These are phyloP conservation scores for Scolanthus callimorphus DNA, from an alignment of 92 coral and sea anemone genomes.

Conservation along the genomic window DNA sequence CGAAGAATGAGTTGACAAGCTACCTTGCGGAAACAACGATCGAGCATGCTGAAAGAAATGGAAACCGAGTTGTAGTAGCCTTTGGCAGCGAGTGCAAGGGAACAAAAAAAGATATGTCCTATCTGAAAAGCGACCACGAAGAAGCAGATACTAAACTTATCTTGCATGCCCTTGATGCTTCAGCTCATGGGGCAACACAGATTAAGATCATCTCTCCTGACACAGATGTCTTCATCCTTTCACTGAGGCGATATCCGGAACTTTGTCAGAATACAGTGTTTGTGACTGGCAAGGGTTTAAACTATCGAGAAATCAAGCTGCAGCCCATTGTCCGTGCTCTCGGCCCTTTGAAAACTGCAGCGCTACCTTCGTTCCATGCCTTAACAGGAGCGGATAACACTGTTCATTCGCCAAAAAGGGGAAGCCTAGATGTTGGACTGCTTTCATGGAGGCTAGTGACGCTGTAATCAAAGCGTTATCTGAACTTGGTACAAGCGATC, in stretches of 20 bases:
- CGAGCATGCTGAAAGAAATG: conserved; percentile 13
- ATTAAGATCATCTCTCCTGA: conserved; percentile 40
- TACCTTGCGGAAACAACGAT: conserved; percentile 27
- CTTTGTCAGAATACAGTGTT: conserved; percentile 23
- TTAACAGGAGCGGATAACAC: conserved; percentile 28
- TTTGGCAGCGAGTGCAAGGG: conserved; percentile 26
- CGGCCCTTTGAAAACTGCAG: conserved; percentile 40
- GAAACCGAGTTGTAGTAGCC: conserved; percentile 21
- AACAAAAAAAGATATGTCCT: conserved; percentile 28
- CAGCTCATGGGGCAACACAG: conserved; percentile 34
- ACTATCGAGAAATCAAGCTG: conserved; percentile 26
- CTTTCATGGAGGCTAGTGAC: neutral
- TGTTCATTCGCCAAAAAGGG: conserved; percentile 2
- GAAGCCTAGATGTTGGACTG: conserved; percentile 1
- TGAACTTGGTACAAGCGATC: neutral
- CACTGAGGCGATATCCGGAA: conserved; percentile 21
- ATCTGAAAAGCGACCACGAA: conserved; percentile 42
- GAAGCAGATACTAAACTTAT: conserved; percentile 57
- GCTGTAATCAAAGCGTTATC: neutral
- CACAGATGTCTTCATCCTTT: conserved; percentile 39
- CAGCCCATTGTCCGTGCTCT: conserved; percentile 40
- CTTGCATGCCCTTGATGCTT: conserved; percentile 42
- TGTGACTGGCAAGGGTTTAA: conserved; percentile 36
- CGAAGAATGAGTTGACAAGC: conserved; percentile 38
- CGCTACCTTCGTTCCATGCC: conserved; percentile 50